Conservation (phyloP, 2,888 invertebrate genomes). For the Platerodrilus igneus region DNA sequence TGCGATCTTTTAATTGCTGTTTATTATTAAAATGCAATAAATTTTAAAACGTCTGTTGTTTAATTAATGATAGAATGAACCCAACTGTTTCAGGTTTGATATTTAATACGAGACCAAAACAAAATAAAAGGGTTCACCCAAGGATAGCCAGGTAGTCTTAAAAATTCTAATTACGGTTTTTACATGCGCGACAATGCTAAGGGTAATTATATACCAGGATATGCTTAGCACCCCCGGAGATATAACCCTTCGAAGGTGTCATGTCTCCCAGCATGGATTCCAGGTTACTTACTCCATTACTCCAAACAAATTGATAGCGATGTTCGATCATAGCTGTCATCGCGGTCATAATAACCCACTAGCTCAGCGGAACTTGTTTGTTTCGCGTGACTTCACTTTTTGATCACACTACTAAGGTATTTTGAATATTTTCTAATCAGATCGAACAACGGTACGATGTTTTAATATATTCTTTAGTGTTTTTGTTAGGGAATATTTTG, state of each 20-base stretch:
- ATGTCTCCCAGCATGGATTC: conserved; percentile 23
- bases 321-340: conserved; percentile 31
- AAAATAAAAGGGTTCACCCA: too few relatives aligned
- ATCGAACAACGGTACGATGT: conserved; percentile 13
- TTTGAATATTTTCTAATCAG: conserved; percentile 17
- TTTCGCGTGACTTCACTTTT: conserved; percentile 22
- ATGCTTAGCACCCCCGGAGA: conserved; percentile 19
- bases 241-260: conserved; percentile 27
- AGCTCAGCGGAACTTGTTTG: conserved; percentile 19
- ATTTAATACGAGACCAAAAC: too few relatives aligned
- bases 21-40: too few relatives aligned
- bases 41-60: too few relatives aligned
- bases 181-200: conserved; percentile 25
- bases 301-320: conserved; percentile 28
- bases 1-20: too few relatives aligned
- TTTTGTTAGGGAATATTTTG: conserved; percentile 17
- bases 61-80: too few relatives aligned
- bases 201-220: conserved; percentile 25
- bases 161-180: too few relatives aligned
- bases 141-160: too few relatives aligned
- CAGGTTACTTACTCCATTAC: conserved; percentile 13
- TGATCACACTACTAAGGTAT: conserved; percentile 12
- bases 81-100: too few relatives aligned
- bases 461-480: conserved; percentile 18
- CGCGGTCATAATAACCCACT: conserved; percentile 26